Evolutionary conservation across 2,888 invertebrate species (phyloP), one percentile per base, ranked within the genome.

Genomic region (Cactoblastis cactorum): DNA sequence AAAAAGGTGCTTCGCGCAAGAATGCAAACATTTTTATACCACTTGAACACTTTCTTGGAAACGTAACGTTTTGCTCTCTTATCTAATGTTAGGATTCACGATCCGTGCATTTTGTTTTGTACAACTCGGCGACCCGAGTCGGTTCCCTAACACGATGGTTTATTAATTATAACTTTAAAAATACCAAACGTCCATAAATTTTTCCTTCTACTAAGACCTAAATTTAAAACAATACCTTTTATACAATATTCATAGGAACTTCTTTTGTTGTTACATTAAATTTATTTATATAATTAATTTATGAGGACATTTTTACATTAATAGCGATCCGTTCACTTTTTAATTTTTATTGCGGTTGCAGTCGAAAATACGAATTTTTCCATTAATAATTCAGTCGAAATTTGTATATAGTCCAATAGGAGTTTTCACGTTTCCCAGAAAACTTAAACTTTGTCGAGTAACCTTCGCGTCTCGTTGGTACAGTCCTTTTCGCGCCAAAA

Each of bases 181-280:
- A 84, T 87, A 79, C 88, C 88, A 83, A 89, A 89, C 87, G 77
- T 83, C 78, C 82, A 85, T 87, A 87, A 87, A 82, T 84, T 88
- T 87, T 86, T 82, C 81, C 83, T 76, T 86, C 85, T 85, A 84
- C 85, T 88, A 88, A 82, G 85, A 86, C 83, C 89, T 88, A 88
- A 88, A 87, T 85, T 88, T 87, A 87, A 88, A 85, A 88, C 82
- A 88, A 88, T 87, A 88, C 85, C 75, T 79, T 88, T 87, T 87
- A 88, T 87, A 88, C 86, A 88, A 86, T 86, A 86, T 86, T 86
- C 83, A 88, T 89, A 89, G 89, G 89, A 88, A 89, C 89, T 89
- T 88, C 85, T 85, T 87, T 88, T 88, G 87, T 88, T 88, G 87
- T 88, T 86, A 87, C 80, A 85, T 87, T 81, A 71, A 85, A 83